These are phyloP conservation scores for Brachionus rubens DNA, from an alignment of 1,140 invertebrate genomes.

Conservation along the genomic window DNA sequence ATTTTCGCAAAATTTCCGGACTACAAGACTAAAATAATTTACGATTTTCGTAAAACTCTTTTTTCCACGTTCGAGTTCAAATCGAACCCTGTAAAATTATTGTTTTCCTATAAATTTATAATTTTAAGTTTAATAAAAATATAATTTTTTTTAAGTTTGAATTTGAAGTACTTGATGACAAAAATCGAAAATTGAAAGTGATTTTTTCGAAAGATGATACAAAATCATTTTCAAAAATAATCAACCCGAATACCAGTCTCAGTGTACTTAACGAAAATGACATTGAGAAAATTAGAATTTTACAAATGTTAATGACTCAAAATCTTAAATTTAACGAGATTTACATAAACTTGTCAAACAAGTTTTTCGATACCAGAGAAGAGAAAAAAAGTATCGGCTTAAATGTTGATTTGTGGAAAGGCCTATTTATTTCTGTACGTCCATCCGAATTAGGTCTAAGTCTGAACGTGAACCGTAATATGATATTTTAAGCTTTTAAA, in stretches of 20 bases:
- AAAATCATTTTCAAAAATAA: too few relatives aligned
- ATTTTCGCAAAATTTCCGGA: not conserved
- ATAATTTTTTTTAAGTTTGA: too few relatives aligned
- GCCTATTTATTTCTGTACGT: not conserved
- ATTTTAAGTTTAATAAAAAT: not conserved
- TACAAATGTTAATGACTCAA: constrained; percentile 15
- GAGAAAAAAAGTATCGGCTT: not conserved
- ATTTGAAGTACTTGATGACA: too few relatives aligned
- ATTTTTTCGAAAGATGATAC: too few relatives aligned
- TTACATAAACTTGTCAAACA: not conserved
- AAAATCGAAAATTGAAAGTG: too few relatives aligned
- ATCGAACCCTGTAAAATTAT: not conserved
- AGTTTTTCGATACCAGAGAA: not conserved
- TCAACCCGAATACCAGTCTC: not conserved
- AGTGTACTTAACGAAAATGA: not conserved
- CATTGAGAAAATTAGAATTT: not conserved
- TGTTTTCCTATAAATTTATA: not conserved
- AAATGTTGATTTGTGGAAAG: not conserved
- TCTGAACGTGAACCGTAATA: constrained; percentile 1
- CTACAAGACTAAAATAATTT: not conserved
- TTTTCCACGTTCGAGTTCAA: not conserved
- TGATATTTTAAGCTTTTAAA: not conserved
- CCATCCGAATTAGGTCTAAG: not conserved
- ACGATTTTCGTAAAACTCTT: not conserved
- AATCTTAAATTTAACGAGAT: not conserved